phyloP scores from a whole-genome alignment of 2,113 vertebrate genomes.

The Actenoides hombroni region DNA sequence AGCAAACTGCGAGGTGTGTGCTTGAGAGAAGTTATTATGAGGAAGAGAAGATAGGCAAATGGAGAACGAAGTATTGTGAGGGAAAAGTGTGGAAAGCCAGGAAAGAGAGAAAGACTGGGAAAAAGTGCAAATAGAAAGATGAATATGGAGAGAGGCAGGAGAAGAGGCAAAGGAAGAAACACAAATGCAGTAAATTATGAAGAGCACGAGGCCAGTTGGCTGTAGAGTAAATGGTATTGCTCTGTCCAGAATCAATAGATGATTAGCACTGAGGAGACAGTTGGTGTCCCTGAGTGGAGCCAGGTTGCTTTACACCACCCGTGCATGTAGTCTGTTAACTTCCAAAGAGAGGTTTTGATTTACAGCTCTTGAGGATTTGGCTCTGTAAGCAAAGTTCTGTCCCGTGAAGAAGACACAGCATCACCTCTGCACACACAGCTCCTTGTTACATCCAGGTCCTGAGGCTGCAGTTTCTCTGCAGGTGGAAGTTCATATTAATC shows the following conservation, averaged over 20 bases:
- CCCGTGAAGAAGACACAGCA: background rate
- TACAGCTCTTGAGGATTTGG: background rate
- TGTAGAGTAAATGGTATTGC: background rate
- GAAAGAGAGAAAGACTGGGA: background rate
- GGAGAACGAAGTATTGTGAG: background rate
- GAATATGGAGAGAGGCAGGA: background rate
- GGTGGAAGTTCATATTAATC: background rate
- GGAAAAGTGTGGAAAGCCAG: background rate
- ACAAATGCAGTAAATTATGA: background rate
- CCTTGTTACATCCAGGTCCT: background rate
- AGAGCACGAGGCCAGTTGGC: background rate
- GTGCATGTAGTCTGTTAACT: fast-evolving
- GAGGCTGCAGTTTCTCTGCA: background rate
- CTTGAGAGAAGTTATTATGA: background rate
- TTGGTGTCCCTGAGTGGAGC: background rate
- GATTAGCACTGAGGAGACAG: background rate
- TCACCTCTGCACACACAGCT: background rate
- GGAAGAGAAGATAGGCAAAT: background rate
- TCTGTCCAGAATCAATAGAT: background rate
- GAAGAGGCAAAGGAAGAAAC: background rate
- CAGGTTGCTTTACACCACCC: background rate
- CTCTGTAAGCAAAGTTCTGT: background rate
- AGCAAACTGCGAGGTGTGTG: background rate
- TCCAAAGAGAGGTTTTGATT: background rate
- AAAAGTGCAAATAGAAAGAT: background rate